phyloP scores from a whole-genome alignment of 2,113 vertebrate genomes.

The Elaphurus davidianus region DNA sequence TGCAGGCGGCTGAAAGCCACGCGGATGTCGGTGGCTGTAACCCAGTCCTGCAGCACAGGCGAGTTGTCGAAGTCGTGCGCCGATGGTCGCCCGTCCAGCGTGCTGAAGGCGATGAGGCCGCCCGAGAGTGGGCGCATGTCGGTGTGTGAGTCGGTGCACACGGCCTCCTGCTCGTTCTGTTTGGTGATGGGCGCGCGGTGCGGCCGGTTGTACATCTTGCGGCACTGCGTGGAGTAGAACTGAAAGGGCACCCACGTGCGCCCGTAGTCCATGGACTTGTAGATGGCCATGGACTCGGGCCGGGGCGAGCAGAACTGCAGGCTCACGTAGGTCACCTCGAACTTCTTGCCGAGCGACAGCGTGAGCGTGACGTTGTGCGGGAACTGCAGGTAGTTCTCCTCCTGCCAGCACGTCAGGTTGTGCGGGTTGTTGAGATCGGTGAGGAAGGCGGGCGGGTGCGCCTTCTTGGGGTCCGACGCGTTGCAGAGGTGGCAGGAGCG shows the following conservation, averaged over 20 bases:
- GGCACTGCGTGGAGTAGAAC: constrained; percentile 97
- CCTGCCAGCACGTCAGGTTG: constrained; percentile 99
- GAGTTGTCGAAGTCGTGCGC: constrained; percentile 99
- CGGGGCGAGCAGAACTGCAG: constrained; percentile 97
- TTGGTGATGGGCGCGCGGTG: constrained; percentile 94
- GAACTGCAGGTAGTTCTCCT: constrained; percentile 93
- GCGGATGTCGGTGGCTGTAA: constrained; percentile 97
- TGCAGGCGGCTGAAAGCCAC: constrained; percentile 94
- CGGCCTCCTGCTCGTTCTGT: constrained; percentile 99
- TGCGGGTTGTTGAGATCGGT: constrained; percentile 99
- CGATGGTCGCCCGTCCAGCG: constrained; percentile 95
- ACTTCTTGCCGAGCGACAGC: constrained; percentile 95
- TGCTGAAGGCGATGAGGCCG: constrained; percentile 98
- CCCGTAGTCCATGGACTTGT: constrained; percentile 99
- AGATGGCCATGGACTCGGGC: constrained; percentile 97
- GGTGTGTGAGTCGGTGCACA: constrained; percentile 98
- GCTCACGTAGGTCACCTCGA: constrained; percentile 99
- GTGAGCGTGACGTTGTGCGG: constrained; percentile 96
- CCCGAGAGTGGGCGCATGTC: constrained; percentile 95
- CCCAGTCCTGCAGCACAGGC: constrained; percentile 99
- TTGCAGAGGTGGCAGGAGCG: constrained; percentile 96
- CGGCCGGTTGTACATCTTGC: constrained; percentile 95
- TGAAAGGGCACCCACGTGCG: constrained; percentile 98
- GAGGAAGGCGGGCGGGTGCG: constrained; percentile 92
- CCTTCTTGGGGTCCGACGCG: constrained; percentile 91